These are phyloP conservation scores for Meteorus cinctellus DNA, from an alignment of 2,888 invertebrate genomes.

Conservation along the genomic window DNA sequence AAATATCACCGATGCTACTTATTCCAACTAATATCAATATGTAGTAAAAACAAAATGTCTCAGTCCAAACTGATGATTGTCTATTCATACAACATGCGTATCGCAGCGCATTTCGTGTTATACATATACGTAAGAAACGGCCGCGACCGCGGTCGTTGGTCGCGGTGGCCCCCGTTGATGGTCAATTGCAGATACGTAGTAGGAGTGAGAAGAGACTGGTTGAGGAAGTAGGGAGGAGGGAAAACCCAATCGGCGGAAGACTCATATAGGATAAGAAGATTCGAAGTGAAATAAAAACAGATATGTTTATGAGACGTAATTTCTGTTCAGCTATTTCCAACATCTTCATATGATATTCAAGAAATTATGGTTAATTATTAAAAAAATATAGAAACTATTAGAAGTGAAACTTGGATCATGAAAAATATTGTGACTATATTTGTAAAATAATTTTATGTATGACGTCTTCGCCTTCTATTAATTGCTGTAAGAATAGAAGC, in stretches of 20 bases:
- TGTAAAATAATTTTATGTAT: background rate
- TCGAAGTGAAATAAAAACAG: background rate
- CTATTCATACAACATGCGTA: background rate
- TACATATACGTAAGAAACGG: slow-evolving; percentile 23
- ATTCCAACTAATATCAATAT: no score
- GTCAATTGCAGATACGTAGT: slow-evolving; percentile 27
- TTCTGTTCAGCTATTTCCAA: slow-evolving; percentile 7
- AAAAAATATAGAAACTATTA: background rate
- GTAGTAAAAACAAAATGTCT: background rate
- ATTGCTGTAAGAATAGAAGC: slow-evolving; percentile 18
- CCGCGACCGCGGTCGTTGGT: slow-evolving; percentile 37
- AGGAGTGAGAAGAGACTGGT: slow-evolving; percentile 28
- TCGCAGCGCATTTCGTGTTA: background rate
- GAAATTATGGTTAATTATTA: background rate
- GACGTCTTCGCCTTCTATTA: slow-evolving; percentile 36
- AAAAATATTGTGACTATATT: background rate
- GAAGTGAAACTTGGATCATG: background rate
- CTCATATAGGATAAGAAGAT: background rate
- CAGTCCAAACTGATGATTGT: background rate
- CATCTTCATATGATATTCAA: background rate
- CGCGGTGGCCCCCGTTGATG: slow-evolving; percentile 24
- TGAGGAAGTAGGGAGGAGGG: slow-evolving; percentile 21
- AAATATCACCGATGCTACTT: no score
- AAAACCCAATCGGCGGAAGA: slow-evolving; percentile 33
- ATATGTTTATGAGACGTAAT: background rate